Evolutionary conservation across 2,888 invertebrate genomes (phyloP).

Genomic region (Lacanobia oleracea): DNA sequence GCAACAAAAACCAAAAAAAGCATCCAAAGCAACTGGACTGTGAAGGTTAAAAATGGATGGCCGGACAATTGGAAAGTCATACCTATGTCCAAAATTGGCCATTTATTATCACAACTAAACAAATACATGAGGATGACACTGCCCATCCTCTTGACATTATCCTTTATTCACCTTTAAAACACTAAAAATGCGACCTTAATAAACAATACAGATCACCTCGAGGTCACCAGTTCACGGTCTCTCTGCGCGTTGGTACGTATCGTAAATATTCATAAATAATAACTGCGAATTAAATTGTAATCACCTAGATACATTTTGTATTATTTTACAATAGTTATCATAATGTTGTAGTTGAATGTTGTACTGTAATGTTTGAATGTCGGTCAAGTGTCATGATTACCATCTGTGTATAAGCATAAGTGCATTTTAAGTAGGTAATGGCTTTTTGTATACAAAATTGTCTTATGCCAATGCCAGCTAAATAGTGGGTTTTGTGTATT

Average conservation of each 20-base stretch:
- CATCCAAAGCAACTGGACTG: too few relatives aligned
- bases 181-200: constrained; percentile 42
- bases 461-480: too few relatives aligned
- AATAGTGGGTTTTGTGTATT: too few relatives aligned
- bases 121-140: background rate
- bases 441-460: background rate
- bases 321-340: constrained; percentile 36
- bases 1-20: too few relatives aligned
- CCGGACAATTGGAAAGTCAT: too few relatives aligned
- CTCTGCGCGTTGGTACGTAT: constrained; percentile 40
- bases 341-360: constrained; percentile 6
- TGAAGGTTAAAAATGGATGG: too few relatives aligned
- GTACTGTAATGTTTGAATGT: constrained; percentile 20
- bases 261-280: constrained; percentile 54
- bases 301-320: constrained; percentile 38
- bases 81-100: background rate
- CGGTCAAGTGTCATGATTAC: constrained; percentile 12
- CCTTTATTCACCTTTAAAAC: constrained; percentile 38
- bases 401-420: background rate
- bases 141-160: constrained; percentile 14
- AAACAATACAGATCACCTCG: constrained; percentile 43
- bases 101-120: too few relatives aligned
- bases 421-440: constrained; percentile 20
- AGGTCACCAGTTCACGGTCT: constrained; percentile 49
- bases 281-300: constrained; percentile 43